Conservation (phyloP, 2,113 vertebrate species). For the Phycodurus eques region DNA sequence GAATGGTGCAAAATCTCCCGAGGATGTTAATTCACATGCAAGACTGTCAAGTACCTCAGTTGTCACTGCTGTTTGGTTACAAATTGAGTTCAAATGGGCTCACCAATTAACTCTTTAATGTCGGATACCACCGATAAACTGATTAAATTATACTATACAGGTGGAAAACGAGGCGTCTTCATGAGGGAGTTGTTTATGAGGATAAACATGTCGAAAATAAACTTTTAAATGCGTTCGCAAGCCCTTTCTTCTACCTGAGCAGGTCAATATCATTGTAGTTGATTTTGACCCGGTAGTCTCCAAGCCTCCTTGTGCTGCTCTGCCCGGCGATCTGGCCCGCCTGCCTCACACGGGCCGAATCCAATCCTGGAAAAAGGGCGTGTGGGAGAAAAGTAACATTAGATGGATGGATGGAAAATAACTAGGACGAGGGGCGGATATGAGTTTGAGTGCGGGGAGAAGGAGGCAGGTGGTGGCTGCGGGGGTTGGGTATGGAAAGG, state of each 20-base stretch:
- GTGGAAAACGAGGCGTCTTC: not conserved
- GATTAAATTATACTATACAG: not conserved
- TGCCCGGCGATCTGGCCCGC: slow-evolving; percentile 86
- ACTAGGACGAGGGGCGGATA: not conserved
- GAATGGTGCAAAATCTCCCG: no score
- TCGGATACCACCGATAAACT: not conserved
- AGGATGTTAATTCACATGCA: no score
- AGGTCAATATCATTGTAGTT: slow-evolving; percentile 91
- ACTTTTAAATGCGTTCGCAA: not conserved
- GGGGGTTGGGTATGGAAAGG: slow-evolving; percentile 10
- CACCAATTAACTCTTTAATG: not conserved
- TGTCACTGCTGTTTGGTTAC: not conserved
- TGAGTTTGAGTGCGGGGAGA: not conserved
- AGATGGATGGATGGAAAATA: not conserved
- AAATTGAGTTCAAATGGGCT: not conserved
- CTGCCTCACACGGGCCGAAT: slow-evolving; percentile 85
- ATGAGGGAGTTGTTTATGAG: no score
- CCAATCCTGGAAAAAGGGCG: slow-evolving; percentile 77
- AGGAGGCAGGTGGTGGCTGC: not conserved
- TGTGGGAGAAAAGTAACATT: not conserved
- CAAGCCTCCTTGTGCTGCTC: slow-evolving; percentile 91
- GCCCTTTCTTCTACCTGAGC: slow-evolving; percentile 78
- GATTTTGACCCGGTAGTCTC: slow-evolving; percentile 93
- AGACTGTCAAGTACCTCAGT: no score
- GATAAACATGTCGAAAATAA: not conserved